Conservation (phyloP, 2,888 invertebrate genomes). For the Eupithecia pulchellata region DNA sequence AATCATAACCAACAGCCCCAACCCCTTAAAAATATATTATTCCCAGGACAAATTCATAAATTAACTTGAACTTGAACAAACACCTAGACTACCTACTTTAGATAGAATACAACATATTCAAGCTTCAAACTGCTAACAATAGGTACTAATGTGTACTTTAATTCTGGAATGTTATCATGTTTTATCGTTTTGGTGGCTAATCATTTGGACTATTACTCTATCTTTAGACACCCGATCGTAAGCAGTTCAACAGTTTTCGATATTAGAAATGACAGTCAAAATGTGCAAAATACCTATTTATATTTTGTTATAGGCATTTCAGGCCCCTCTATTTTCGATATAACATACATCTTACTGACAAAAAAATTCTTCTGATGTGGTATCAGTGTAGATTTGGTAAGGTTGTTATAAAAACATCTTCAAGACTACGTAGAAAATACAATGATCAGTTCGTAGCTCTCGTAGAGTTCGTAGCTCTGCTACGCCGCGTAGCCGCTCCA, state of each 20-base stretch:
- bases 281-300: not conserved
- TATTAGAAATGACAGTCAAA: not conserved
- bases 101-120: not conserved
- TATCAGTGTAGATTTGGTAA: not conserved
- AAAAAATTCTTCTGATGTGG: no score
- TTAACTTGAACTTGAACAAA: no score
- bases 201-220: not conserved
- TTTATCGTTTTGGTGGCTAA: no score
- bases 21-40: no score
- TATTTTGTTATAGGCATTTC: not conserved
- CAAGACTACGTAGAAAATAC: not conserved
- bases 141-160: no score
- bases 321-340: not conserved
- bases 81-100: not conserved
- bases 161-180: no score
- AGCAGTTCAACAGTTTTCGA: not conserved
- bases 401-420: not conserved
- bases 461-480: conserved; percentile 58
- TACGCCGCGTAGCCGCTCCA: conserved; percentile 53
- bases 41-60: no score
- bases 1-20: no score
- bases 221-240: no score
- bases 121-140: not conserved
- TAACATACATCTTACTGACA: not conserved
- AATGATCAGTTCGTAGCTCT: conserved; percentile 49